Evolutionary conservation across 2,113 vertebrate genomes (phyloP), one percentile per base, ranked within the genome.

Genomic region (Gobiocypris rarus): DNA sequence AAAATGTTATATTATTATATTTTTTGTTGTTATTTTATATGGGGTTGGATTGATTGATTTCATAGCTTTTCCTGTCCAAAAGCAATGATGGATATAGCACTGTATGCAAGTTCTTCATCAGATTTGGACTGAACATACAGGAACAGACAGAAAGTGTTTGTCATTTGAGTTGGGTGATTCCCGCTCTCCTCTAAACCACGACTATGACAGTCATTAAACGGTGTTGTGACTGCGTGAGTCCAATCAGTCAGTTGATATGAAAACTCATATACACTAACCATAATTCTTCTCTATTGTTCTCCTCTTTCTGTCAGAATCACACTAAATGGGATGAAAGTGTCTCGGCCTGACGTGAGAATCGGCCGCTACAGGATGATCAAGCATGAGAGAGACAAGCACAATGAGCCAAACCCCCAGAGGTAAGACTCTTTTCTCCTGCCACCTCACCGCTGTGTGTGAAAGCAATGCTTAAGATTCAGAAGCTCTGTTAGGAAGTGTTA

Each of bases 311-410:
- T 85, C 88, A 99, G 98, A 93, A 99, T 99, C 93, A 99, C 97
- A 56, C 93, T 98, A 89, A 97, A 97, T 1, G 97, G 98, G 87
- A 99, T 99, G 98, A 99, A 99, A 94, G 97, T 99, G 92, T 98
- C 97, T 3, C 96, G 98, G 88, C 98, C 98, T 10, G 97, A 99
- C 87, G 96, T 96, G 90, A 96, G 96, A 90, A 98, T 99, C 43
- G 98, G 98, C 84, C 96, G 97, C 91, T 99, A 98, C 93, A 96
- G 98, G 93, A 99, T 99, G 98, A 99, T 99, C 94, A 99, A 99
- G 94, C 98, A 99, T 9, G 97, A 99, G 89, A 95, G 98, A 11
- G 98, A 99, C 95, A 98, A 97, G 94, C 97, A 99, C 96, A 99
- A 99, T 5, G 98, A 99, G 90, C 97, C 97, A 92, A 99, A 99